phyloP scores from a whole-genome alignment of 2,888 invertebrate species.

The Malthinus flaveolus region DNA sequence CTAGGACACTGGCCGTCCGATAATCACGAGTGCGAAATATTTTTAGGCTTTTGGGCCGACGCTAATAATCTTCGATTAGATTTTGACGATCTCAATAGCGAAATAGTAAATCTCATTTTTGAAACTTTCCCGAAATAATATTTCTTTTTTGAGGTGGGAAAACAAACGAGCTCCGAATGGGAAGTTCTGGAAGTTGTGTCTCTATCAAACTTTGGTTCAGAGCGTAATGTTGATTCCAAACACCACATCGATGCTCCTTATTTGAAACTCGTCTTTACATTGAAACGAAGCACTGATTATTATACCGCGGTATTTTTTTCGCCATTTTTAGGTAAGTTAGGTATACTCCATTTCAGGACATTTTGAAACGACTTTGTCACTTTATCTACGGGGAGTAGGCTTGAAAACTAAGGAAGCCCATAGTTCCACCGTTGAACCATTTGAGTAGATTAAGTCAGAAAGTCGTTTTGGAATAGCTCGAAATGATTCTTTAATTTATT shows the following conservation, averaged over 20 bases:
- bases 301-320: conserved; percentile 45
- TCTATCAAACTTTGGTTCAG: conserved; percentile 20
- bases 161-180: conserved; percentile 31
- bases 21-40: conserved; percentile 48
- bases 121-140: not conserved
- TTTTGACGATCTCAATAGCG: conserved; percentile 37
- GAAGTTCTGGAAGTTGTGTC: conserved; percentile 15
- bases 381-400: too few relatives aligned
- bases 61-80: conserved; percentile 37
- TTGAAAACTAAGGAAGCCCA: too few relatives aligned
- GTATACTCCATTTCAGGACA: too few relatives aligned
- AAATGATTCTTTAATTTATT: conserved; percentile 4
- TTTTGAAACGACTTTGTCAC: too few relatives aligned
- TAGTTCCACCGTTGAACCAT: too few relatives aligned
- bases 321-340: conserved; percentile 46
- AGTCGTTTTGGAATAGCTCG: not conserved
- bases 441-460: too few relatives aligned
- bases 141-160: conserved; percentile 13
- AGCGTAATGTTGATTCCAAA: not conserved
- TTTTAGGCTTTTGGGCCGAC: conserved; percentile 50
- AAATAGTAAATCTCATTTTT: conserved; percentile 38
- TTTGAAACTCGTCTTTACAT: conserved; percentile 39
- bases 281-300: conserved; percentile 42
- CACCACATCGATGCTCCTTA: conserved; percentile 29
- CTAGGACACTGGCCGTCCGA: conserved; percentile 54